A percentile compares a stretch with the other conserved stretches of the same genome.
These are phyloP conservation scores for Strigamia crassipes DNA, from an alignment of 2,888 invertebrate species.

Conservation along the genomic window DNA sequence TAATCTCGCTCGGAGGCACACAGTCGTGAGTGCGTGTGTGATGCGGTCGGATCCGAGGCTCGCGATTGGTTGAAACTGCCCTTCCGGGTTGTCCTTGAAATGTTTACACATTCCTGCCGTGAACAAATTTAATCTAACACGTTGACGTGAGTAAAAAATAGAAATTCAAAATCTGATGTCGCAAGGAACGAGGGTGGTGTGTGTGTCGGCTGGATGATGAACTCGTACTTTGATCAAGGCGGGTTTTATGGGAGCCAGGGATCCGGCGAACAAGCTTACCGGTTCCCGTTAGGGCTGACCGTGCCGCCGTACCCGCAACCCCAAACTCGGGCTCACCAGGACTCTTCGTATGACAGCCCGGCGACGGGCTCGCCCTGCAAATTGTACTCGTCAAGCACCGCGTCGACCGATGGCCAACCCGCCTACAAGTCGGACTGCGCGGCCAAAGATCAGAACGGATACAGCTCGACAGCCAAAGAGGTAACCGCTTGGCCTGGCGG, in stretches of 20 bases:
- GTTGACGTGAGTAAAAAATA: conserved; percentile 50
- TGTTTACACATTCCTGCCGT: conserved; percentile 51
- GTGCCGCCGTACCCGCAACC: conserved; percentile 74
- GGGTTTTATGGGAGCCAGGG: conserved; percentile 88
- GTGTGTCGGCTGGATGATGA: conserved; percentile 66
- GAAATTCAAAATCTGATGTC: conserved; percentile 50
- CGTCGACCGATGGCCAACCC: conserved; percentile 47
- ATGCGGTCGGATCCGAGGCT: conserved; percentile 39
- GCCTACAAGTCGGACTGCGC: conserved; percentile 52
- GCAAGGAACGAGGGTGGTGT: conserved; percentile 49
- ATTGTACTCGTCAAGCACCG: conserved; percentile 48
- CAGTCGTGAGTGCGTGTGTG: conserved; percentile 41
- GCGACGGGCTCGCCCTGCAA: conserved; percentile 62
- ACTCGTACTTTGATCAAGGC: conserved; percentile 95
- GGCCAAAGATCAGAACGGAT: conserved; percentile 53
- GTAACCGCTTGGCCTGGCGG: conserved; percentile 53
- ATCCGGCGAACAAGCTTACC: conserved; percentile 70
- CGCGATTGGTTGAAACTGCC: conserved; percentile 48
- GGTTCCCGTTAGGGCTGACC: conserved; percentile 75
- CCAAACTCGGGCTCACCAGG: conserved; percentile 80
- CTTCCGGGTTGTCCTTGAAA: conserved; percentile 52
- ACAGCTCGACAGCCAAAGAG: conserved; percentile 63
- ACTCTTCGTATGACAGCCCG: conserved; percentile 80
- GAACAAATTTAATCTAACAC: conserved; percentile 52
- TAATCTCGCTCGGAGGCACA: conserved; percentile 45